Evolutionary conservation across 2,113 vertebrate species (phyloP).

Genomic region (Grantiella picta): DNA sequence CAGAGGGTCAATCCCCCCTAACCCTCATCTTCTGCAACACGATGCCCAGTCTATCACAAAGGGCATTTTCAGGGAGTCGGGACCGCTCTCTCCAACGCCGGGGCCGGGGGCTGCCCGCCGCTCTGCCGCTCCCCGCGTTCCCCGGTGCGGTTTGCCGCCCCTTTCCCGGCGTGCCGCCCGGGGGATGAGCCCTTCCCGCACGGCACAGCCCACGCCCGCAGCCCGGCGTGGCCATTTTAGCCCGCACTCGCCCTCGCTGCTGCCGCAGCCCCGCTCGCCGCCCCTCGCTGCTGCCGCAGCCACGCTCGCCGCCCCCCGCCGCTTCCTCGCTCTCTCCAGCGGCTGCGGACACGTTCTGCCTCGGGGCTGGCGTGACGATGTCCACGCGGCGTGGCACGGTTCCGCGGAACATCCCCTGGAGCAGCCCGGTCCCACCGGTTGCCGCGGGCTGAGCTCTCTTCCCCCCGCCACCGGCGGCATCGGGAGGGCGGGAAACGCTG

Average conservation of each 20-base stretch:
- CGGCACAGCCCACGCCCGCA: not conserved
- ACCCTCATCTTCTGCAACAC: not conserved
- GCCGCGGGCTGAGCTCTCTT: not conserved
- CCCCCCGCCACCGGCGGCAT: not conserved
- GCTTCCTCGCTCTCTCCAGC: not conserved
- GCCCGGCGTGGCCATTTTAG: not conserved
- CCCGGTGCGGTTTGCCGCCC: not conserved
- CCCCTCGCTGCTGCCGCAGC: not conserved
- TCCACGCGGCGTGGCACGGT: not conserved
- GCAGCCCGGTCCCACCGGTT: not conserved
- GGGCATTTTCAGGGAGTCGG: not conserved
- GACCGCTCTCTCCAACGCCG: not conserved
- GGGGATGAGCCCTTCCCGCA: not conserved
- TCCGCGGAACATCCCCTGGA: not conserved
- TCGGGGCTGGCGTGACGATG: not conserved
- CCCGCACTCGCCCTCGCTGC: not conserved
- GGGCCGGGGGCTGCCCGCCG: not conserved
- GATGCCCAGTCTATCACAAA: not conserved
- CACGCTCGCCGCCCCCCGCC: not conserved
- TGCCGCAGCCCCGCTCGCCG: not conserved
- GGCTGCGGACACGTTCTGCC: not conserved
- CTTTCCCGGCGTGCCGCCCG: not conserved
- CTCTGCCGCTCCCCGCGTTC: not conserved
- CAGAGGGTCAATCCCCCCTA: not conserved
- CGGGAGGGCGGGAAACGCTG: not conserved